Evolutionary conservation across 2,888 invertebrate genomes (phyloP).

Genomic region (Anticlea derivata): DNA sequence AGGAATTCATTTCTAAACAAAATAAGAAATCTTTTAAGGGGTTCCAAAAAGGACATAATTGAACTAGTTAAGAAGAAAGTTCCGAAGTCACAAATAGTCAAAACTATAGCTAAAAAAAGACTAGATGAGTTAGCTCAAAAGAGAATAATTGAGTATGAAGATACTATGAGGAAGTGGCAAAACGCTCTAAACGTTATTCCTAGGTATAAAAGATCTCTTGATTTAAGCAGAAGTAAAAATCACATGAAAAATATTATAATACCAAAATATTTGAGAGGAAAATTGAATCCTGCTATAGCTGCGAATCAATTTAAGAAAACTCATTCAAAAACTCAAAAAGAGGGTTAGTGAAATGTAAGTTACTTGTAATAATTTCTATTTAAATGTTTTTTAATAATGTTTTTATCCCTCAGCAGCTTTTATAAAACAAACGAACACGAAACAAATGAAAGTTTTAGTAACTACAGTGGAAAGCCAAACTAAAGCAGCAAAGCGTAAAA

Average conservation of each 20-base stretch:
- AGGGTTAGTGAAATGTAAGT: conserved; percentile 1
- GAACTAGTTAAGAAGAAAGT: conserved; percentile 47
- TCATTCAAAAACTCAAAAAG: not conserved
- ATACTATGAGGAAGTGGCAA: conserved; percentile 62
- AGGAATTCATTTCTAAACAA: conserved; percentile 57
- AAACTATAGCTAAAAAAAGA: conserved; percentile 50
- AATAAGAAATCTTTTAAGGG: conserved; percentile 53
- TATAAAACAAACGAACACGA: not conserved
- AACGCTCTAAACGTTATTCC: conserved; percentile 47
- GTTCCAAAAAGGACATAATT: conserved; percentile 54
- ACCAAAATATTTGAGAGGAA: conserved; percentile 61
- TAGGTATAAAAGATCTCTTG: conserved; percentile 48
- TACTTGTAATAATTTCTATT: too few species aligned
- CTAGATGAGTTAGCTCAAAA: conserved; percentile 46
- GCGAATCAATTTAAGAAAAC: conserved; percentile 37
- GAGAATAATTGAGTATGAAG: conserved; percentile 50
- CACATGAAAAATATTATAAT: conserved; percentile 65
- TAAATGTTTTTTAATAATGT: not conserved
- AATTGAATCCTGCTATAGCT: conserved; percentile 50
- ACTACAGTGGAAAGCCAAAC: not conserved
- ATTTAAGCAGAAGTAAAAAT: conserved; percentile 36
- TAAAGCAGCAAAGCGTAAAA: not conserved
- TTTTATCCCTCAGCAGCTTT: not conserved
- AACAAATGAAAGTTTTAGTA: not conserved
- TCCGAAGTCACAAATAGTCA: conserved; percentile 52